Conservation (phyloP, 2,888 invertebrate species). For the Calephelis perditalis region DNA sequence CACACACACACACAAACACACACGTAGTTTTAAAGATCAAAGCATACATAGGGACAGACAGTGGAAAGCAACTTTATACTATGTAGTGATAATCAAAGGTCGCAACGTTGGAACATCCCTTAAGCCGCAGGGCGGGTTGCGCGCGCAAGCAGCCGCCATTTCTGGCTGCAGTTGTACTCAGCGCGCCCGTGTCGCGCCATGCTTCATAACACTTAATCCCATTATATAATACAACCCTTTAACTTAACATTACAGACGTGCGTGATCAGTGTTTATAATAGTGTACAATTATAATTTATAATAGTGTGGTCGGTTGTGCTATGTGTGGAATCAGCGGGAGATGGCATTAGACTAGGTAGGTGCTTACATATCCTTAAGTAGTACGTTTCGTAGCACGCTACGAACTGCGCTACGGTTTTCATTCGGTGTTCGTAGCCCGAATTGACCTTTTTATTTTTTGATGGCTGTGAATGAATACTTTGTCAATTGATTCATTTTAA, state of each 20-base stretch:
- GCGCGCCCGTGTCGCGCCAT: constrained; percentile 63
- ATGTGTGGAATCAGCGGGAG: constrained; percentile 25
- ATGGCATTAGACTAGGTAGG: constrained; percentile 32
- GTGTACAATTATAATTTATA: constrained; percentile 22
- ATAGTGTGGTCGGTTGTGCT: constrained; percentile 25
- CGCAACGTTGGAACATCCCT: constrained; percentile 33
- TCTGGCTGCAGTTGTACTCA: constrained; percentile 63
- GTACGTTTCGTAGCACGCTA: constrained; percentile 25
- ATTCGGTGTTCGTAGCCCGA: constrained; percentile 24
- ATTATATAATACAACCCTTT: constrained; percentile 48
- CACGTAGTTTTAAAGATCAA: too few relatives aligned
- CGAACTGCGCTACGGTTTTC: constrained; percentile 24
- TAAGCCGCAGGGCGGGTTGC: constrained; percentile 64
- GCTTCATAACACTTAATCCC: constrained; percentile 44
- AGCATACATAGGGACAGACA: too few relatives aligned
- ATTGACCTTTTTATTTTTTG: constrained; percentile 21
- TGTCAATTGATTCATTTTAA: too few relatives aligned
- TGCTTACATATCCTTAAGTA: constrained; percentile 19
- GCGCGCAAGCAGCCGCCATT: constrained; percentile 70
- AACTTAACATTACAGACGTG: constrained; percentile 25
- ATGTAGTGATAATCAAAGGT: constrained; percentile 5
- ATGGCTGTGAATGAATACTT: neutral
- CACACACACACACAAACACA: too few relatives aligned
- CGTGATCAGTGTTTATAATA: constrained; percentile 29
- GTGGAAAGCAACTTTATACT: too few relatives aligned